Base-by-base conservation (phyloP, 2,888 invertebrate species). In the Lasius platythorax region DNA sequence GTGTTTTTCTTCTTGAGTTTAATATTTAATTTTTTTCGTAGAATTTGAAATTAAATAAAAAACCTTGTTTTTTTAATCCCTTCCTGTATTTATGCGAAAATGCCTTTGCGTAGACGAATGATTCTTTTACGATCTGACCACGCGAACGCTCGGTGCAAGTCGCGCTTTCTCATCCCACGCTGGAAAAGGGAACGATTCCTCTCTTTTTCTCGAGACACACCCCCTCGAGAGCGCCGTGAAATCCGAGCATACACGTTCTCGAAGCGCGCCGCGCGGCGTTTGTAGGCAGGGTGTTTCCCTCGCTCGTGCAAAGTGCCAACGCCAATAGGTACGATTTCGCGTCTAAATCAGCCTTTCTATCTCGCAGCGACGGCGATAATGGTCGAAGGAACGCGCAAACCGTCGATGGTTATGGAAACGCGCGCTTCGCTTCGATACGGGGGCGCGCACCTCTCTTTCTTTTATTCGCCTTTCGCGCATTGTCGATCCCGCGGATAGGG, bases 321-420 rank as follows among this genome's bases (percentile, higher is more conserved):
- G 58, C 46, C 73, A 61, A 46, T 58, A 79, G 58, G 58, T 72
- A 43, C 74, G 89, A 87, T 88, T 84, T 85, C 87, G 84, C 79
- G 84, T 82, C 66, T 74, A 64, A 74, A 88, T 87, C 86, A 56
- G 87, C 91, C 90, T 90, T 90, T 90, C 90, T 86, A 90, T 90
- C 90, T 89, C 68, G 53, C 73, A 86, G 68, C 85, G 76, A 56
- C 73, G 50, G 61, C 64, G 63, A 68, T 81, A 88, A 84, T 68
- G 61, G 79, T 82, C 85, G 85, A 86, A 6, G 70, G 85, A 18
- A 43, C 75, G 79, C 79, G 64, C 66, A 37, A 33, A 23, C 73
- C 33, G 73, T 70, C 85, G 86, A 90, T 88, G 82, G 66, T 88
- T 87, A 83, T 67, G 46, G 50, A 72, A 75, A 79, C 67, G 67